Percentiles rank a stretch among this genome's conserved stretches.
phyloP scores from a whole-genome alignment of 1,140 invertebrate species.

The Saccostrea cuccullata region DNA sequence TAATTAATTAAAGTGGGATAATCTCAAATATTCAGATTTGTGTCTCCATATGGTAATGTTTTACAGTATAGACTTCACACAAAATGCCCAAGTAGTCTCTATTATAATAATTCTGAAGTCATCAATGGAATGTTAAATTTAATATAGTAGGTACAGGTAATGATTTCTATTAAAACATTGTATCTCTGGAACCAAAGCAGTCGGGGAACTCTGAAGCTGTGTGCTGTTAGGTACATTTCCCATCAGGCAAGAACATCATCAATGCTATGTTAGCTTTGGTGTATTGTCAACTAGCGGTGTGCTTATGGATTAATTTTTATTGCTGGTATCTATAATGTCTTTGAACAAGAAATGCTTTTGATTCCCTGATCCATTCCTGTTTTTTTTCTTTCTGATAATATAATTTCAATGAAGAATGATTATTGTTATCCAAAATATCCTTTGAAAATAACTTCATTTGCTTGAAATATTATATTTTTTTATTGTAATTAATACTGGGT shows the following conservation, averaged over 20 bases:
- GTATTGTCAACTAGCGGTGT: neutral
- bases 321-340: neutral
- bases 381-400: neutral
- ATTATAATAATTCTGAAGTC: neutral
- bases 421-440: neutral
- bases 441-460: too few relatives aligned
- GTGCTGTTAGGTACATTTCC: neutral
- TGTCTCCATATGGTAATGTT: too few relatives aligned
- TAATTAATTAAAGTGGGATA: too few relatives aligned
- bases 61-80: neutral
- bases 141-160: neutral
- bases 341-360: neutral
- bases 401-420: neutral
- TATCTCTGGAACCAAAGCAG: neutral
- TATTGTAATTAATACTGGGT: too few relatives aligned
- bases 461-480: too few relatives aligned
- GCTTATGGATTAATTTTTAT: neutral
- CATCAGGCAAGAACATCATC: conserved; percentile 4
- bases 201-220: neutral
- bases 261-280: neutral
- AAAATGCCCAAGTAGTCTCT: neutral
- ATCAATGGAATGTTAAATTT: neutral
- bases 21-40: too few relatives aligned
- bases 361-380: neutral
- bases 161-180: neutral